phyloP scores from a whole-genome alignment of 2,888 invertebrate species.

The Nomada fabriciana region DNA sequence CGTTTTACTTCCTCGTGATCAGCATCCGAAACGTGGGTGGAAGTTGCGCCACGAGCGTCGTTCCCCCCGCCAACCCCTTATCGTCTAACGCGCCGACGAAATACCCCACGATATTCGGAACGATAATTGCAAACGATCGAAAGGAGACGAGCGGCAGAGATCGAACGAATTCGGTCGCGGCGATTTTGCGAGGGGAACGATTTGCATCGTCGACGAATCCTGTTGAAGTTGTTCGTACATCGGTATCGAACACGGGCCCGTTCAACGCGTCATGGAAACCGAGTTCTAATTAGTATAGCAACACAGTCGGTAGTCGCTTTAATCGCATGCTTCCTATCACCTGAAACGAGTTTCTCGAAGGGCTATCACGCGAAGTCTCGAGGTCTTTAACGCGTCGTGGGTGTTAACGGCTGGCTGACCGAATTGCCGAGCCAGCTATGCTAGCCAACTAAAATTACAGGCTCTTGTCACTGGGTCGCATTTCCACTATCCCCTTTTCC shows the following conservation, averaged over 20 bases:
- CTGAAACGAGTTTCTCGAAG: constrained; percentile 74
- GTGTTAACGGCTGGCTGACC: constrained; percentile 50
- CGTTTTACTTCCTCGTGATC: constrained; percentile 6
- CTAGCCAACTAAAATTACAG: constrained; percentile 54
- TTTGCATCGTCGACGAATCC: constrained; percentile 38
- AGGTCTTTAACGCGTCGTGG: constrained; percentile 62
- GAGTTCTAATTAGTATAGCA: constrained; percentile 76
- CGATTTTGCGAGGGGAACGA: neutral
- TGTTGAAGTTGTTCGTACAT: constrained; percentile 27
- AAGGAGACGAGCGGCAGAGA: neutral
- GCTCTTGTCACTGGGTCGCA: constrained; percentile 40
- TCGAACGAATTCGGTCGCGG: neutral
- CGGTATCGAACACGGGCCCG: constrained; percentile 18
- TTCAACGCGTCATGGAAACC: constrained; percentile 65
- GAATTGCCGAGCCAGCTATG: constrained; percentile 19
- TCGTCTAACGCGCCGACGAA: constrained; percentile 1
- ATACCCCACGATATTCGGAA: neutral
- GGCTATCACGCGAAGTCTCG: constrained; percentile 64
- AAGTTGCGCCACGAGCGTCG: neutral
- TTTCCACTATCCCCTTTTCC: constrained; percentile 45
- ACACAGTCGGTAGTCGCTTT: constrained; percentile 69
- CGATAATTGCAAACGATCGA: neutral
- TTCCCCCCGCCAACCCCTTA: neutral
- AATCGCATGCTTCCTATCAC: constrained; percentile 79
- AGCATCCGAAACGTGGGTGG: constrained; percentile 8